phyloP scores from a whole-genome alignment of 2,797 vertebrate genomes.

The Sebastes elongatus region DNA sequence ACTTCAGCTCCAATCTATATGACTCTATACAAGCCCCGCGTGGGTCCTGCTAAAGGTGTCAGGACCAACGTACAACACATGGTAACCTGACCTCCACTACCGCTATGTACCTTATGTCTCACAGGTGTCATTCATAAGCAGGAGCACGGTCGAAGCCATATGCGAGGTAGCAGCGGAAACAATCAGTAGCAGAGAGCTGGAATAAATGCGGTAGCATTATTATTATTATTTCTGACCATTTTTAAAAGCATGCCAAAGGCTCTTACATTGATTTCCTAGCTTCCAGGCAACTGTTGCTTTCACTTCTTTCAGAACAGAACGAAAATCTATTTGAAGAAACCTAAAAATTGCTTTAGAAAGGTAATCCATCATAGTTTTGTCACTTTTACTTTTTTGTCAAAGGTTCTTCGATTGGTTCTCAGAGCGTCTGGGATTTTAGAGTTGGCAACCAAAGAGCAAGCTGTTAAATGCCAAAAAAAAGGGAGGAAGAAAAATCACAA shows the following conservation, averaged over 20 bases:
- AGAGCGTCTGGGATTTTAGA: background rate
- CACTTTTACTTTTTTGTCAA: background rate
- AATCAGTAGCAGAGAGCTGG: conserved; percentile 14
- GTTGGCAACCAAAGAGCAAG: background rate
- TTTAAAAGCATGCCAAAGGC: background rate
- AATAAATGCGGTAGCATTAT: background rate
- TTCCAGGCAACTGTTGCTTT: background rate
- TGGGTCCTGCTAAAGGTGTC: conserved; percentile 68
- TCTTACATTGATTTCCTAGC: conserved; percentile 2
- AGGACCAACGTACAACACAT: conserved; percentile 62
- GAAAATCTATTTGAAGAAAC: background rate
- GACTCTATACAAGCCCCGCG: conserved; percentile 53
- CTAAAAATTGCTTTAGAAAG: background rate
- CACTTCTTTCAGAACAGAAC: background rate
- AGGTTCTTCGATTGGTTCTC: background rate
- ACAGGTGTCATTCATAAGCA: conserved; percentile 53
- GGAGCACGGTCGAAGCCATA: conserved; percentile 8
- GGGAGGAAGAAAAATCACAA: background rate
- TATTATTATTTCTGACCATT: conserved; percentile 12
- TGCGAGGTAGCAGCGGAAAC: background rate
- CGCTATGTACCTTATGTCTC: conserved; percentile 34
- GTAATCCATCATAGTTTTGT: conserved; percentile 5
- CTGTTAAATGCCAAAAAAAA: background rate
- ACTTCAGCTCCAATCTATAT: conserved; percentile 59
- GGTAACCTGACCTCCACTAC: conserved; percentile 65